Percentiles rank a stretch among this genome's conserved stretches.
These are phyloP conservation scores for fruit fly (Drosophila melanogaster) DNA, from an alignment of 1,140 invertebrate species.

Conservation along the genomic window Release_6_plus_ISO1_MT NT_037436.4:14174501-14175000, in stretches of 20 bases:
- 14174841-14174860: conserved; percentile 78
- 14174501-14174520: conserved; percentile 12
- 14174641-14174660: conserved; percentile 75
- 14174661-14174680: conserved; percentile 45
- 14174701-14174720: conserved; percentile 63
- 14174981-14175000: conserved; percentile 17
- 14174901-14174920: conserved; percentile 38
- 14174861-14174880: conserved; percentile 80
- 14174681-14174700: conserved; percentile 67
- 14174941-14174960: conserved; percentile 37
- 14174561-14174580: conserved; percentile 81
- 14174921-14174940: conserved; percentile 34
- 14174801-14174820: conserved; percentile 79
- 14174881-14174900: conserved; percentile 40
- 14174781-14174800: conserved; percentile 59
- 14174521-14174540: conserved; percentile 42
- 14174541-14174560: conserved; percentile 29
- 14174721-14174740: conserved; percentile 39
- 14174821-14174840: conserved; percentile 82
- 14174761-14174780: conserved; percentile 35
- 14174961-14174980: conserved; percentile 46
- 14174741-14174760: conserved; percentile 49
- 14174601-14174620: conserved; percentile 77
- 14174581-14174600: conserved; percentile 83
- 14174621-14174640: conserved; percentile 48